phyloP scores from a whole-genome alignment of 2,888 invertebrate genomes.

The Octodonta nipae region DNA sequence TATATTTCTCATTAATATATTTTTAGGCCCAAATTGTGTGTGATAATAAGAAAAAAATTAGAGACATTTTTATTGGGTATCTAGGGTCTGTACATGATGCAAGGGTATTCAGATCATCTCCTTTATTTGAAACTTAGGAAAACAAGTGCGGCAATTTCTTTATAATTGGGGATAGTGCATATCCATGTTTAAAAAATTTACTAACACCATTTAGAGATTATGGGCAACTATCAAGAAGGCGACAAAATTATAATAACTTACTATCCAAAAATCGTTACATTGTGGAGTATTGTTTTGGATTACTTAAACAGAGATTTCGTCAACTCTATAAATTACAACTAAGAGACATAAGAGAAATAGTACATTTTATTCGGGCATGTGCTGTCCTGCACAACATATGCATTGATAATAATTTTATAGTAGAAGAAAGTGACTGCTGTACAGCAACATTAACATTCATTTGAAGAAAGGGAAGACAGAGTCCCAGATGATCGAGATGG shows the following conservation, averaged over 20 bases:
- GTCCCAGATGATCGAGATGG: neutral
- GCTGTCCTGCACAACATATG: neutral
- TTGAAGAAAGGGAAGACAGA: neutral
- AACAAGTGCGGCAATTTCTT: slow-evolving; percentile 3
- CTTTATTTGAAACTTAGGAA: neutral
- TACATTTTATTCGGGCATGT: neutral
- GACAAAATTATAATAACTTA: no score
- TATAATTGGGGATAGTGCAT: slow-evolving; percentile 6
- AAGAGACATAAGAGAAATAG: neutral
- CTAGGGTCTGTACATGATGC: no score
- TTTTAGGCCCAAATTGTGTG: no score
- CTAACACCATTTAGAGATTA: slow-evolving; percentile 6
- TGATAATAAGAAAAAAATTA: no score
- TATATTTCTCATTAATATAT: no score
- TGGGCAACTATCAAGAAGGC: slow-evolving; percentile 1
- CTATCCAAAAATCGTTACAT: no score
- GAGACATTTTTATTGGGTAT: no score
- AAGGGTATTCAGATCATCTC: no score
- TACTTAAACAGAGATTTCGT: no score
- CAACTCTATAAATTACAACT: no score
- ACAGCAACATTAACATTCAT: neutral
- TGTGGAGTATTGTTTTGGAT: no score
- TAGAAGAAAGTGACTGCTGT: neutral
- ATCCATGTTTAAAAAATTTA: slow-evolving; percentile 4
- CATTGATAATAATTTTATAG: neutral